Percentiles rank a stretch among this genome's conserved stretches.
These are phyloP conservation scores for Leucozona laternaria DNA, from an alignment of 2,888 invertebrate species.

Conservation along the genomic window DNA sequence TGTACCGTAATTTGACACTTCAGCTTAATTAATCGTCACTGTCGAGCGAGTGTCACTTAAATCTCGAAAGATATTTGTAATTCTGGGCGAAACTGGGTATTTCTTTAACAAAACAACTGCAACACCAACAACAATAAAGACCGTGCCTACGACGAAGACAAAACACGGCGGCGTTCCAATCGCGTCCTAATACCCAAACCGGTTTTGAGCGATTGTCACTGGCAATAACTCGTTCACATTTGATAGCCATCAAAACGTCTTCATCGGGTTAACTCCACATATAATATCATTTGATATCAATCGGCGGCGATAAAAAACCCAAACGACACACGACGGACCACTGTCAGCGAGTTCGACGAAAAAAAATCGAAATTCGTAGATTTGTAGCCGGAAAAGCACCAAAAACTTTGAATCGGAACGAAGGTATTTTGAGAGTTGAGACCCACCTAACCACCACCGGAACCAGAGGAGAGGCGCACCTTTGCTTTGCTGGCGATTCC, in stretches of 20 bases:
- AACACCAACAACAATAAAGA: conserved; percentile 33
- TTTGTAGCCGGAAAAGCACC: conserved; percentile 63
- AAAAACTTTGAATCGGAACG: conserved; percentile 70
- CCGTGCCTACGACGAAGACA: not conserved
- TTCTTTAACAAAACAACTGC: not conserved
- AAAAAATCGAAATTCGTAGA: conserved; percentile 38
- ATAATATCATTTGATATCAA: conserved; percentile 68
- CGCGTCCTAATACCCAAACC: conserved; percentile 77
- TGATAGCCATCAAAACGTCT: conserved; percentile 73
- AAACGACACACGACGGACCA: conserved; percentile 66
- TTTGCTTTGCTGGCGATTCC: conserved; percentile 55
- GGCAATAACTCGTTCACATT: conserved; percentile 67
- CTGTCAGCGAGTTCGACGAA: conserved; percentile 49
- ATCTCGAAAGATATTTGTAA: conserved; percentile 7
- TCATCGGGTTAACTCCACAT: conserved; percentile 64
- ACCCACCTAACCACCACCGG: conserved; percentile 66
- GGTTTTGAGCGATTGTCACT: conserved; percentile 77
- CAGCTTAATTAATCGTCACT: conserved; percentile 43
- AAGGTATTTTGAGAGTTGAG: conserved; percentile 53
- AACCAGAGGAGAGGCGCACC: conserved; percentile 72
- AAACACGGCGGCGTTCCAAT: conserved; percentile 61
- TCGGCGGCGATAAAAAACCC: conserved; percentile 66
- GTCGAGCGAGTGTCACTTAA: conserved; percentile 38
- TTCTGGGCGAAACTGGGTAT: conserved; percentile 2
- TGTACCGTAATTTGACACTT: conserved; percentile 35